These are phyloP conservation scores for Peromyscus leucopus DNA, from an alignment of 2,113 vertebrate species.

Conservation along the genomic window DNA sequence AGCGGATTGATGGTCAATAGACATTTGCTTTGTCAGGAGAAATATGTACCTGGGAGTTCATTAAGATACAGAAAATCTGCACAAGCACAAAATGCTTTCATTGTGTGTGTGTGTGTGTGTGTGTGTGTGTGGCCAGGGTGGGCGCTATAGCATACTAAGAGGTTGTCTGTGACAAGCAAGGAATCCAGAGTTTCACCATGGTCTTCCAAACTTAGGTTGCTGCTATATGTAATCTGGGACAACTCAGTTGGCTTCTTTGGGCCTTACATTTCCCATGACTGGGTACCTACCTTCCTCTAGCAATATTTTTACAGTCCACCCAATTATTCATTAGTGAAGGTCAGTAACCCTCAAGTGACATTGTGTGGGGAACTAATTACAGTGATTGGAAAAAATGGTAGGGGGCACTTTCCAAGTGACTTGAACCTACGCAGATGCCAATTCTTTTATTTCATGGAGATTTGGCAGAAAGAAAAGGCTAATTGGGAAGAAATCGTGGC, in stretches of 20 bases:
- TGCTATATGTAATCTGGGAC: neutral
- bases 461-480: constrained; percentile 44
- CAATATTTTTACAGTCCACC: neutral
- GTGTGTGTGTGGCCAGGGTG: neutral
- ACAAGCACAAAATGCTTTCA: neutral
- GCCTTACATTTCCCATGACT: neutral
- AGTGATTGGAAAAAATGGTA: constrained; percentile 22
- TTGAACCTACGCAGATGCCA: neutral
- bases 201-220: neutral
- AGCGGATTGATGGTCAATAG: neutral
- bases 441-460: constrained; percentile 5
- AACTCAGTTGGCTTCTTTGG: neutral
- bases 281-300: neutral
- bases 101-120: neutral
- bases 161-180: neutral
- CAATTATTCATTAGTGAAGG: constrained; percentile 37
- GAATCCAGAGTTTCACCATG: neutral
- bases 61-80: neutral
- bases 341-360: constrained; percentile 10
- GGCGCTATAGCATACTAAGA: neutral
- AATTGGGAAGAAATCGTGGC: neutral
- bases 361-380: constrained; percentile 17
- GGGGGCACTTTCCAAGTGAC: constrained; percentile 23
- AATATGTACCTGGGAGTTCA: neutral
- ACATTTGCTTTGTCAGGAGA: neutral